phyloP scores from a whole-genome alignment of 2,888 invertebrate genomes.

The Troglohyphantes excavatus region DNA sequence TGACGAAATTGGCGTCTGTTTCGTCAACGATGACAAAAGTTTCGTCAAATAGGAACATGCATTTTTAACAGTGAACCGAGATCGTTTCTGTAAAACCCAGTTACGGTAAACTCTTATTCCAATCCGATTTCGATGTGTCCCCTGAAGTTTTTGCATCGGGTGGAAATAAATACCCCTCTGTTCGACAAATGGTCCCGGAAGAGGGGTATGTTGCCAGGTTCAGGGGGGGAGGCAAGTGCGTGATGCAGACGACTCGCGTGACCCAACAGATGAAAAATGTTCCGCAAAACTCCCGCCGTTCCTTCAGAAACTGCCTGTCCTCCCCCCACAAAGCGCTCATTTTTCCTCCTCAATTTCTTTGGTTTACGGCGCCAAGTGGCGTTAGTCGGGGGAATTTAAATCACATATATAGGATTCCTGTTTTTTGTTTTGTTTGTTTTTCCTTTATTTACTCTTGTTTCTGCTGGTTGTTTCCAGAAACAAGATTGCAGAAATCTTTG shows the following conservation, averaged over 20 bases:
- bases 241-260: slow-evolving; percentile 69
- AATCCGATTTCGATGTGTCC: background rate
- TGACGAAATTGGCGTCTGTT: too few relatives aligned
- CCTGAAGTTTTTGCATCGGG: slow-evolving; percentile 23
- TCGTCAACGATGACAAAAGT: too few relatives aligned
- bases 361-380: slow-evolving; percentile 21
- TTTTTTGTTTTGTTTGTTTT: background rate
- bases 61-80: too few relatives aligned
- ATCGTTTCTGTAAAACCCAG: too few relatives aligned
- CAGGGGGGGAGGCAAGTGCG: slow-evolving; percentile 59
- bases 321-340: slow-evolving; percentile 56
- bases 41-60: too few relatives aligned
- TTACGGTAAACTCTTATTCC: too few relatives aligned
- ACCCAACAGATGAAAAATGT: slow-evolving; percentile 69
- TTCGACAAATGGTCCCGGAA: slow-evolving; percentile 29
- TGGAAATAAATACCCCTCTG: slow-evolving; percentile 22
- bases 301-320: slow-evolving; percentile 36
- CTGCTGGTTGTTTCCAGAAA: background rate
- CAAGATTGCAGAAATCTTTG: slow-evolving; percentile 8
- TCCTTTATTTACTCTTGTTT: background rate
- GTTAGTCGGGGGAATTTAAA: slow-evolving; percentile 60
- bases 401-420: slow-evolving; percentile 40
- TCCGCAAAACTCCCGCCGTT: slow-evolving; percentile 17
- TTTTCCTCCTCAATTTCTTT: slow-evolving; percentile 53
- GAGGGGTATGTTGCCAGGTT: background rate